Conservation (phyloP, 2,888 invertebrate species). For the Monopis laevigella region DNA sequence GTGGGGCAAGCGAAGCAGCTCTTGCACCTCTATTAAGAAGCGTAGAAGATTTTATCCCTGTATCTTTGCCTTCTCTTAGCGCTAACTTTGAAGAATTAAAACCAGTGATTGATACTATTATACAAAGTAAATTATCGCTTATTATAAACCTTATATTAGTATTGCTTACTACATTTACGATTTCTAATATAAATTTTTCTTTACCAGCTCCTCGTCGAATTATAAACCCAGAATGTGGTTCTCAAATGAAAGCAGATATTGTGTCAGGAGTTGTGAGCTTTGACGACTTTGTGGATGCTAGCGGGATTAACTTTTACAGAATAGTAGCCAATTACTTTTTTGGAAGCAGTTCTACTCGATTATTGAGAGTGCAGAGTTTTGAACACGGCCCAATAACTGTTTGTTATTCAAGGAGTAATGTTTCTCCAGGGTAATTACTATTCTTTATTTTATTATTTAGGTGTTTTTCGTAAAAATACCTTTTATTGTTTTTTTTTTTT, state of each 20-base stretch:
- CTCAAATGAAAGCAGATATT: slow-evolving; percentile 34
- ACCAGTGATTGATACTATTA: slow-evolving; percentile 9
- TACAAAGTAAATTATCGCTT: neutral
- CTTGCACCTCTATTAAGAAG: slow-evolving; percentile 16
- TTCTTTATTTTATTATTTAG: neutral
- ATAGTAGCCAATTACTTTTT: slow-evolving; percentile 72
- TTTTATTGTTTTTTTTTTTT: neutral
- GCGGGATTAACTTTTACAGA: slow-evolving; percentile 64
- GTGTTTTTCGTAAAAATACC: neutral
- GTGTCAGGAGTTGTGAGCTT: slow-evolving; percentile 34
- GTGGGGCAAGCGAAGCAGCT: slow-evolving; percentile 16
- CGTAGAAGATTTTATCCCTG: slow-evolving; percentile 17
- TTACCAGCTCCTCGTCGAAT: slow-evolving; percentile 59
- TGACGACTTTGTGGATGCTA: slow-evolving; percentile 62
- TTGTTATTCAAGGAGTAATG: slow-evolving; percentile 60
- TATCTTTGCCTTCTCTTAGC: slow-evolving; percentile 16
- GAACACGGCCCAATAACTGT: slow-evolving; percentile 53
- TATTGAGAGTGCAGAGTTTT: slow-evolving; percentile 50
- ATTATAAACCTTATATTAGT: neutral
- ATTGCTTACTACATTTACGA: neutral
- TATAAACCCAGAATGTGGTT: slow-evolving; percentile 58
- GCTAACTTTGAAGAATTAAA: slow-evolving; percentile 13
- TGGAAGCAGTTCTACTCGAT: slow-evolving; percentile 35
- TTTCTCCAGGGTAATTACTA: slow-evolving; percentile 19
- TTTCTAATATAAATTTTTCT: neutral